Evolutionary conservation across 1,140 invertebrate genomes (phyloP), one percentile per base, ranked within the genome.

Genomic region (Uloborus diversus): DNA sequence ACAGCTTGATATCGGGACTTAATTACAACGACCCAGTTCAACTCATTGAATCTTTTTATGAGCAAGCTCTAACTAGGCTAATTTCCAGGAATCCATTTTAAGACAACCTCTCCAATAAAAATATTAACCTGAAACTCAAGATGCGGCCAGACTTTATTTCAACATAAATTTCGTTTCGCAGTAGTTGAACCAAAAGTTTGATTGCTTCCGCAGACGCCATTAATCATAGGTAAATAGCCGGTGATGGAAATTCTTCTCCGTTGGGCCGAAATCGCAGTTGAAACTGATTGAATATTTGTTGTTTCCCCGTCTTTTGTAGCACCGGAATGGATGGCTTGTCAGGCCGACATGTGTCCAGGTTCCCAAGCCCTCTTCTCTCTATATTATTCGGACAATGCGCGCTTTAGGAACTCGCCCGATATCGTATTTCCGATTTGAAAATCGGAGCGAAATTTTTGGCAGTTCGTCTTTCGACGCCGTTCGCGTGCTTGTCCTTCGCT

Each of bases 351-450:
- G 25, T 65, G 62, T 65, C 62, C 33, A 9, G 20, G 35, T 65
- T 65, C 62, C 37, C 62, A 65, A 20, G 25, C 56, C 56, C 56
- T 17, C 56, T 9, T 47, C 37, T 65, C 62, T 65, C 62, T 65
- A 65, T 65, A 65, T 65, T 65, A 65, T 65, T 65, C 62, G 62
- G 62, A 65, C 62, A 65, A 32, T 13, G 56, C 56, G 56, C 25
- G 32, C 25, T 59, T 59, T 59, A 59, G 25, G 17, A 59, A 25
- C 62, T 17, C 61, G 25, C 33, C 62, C 62, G 33, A 42, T 65
- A 65, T 65, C 62, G 62, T 65, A 65, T 65, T 65, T 65, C 62
- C 37, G 62, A 65, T 65, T 37, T 35, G 17, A 65, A 42, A 65
- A 65, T 23, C 30, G 62, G 33, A 42, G 35, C 17, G 28, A 47